A percentile compares a stretch with the other conserved stretches of the same genome.
phyloP scores from a whole-genome alignment of 2,113 vertebrate species.

The Plestiodon gilberti region DNA sequence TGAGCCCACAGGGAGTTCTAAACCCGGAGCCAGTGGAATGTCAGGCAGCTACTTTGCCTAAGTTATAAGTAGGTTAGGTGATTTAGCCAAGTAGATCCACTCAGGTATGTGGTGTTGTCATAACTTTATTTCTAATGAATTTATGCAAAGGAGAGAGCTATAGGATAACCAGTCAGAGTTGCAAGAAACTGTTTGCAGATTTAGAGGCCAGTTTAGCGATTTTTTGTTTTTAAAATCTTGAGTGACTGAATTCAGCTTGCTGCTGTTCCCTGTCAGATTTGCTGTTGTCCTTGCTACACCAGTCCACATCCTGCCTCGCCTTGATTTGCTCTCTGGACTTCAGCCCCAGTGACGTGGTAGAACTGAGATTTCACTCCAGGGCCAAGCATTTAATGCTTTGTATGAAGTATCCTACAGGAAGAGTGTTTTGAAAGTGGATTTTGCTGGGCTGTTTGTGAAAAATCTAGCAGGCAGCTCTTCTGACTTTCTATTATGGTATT shows the following conservation, averaged over 20 bases:
- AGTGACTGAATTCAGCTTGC: background rate
- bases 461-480: background rate
- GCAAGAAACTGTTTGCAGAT: background rate
- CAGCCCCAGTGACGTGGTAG: background rate
- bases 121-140: too few species aligned
- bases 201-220: background rate
- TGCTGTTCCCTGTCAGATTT: background rate
- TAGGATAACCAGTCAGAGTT: background rate
- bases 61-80: too few species aligned
- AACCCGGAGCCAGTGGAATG: background rate
- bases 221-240: background rate
- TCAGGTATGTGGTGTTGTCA: too few species aligned
- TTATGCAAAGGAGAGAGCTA: background rate
- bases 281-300: slow-evolving; percentile 10
- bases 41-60: too few species aligned
- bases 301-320: background rate
- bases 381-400: too few species aligned
- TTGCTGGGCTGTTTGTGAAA: background rate
- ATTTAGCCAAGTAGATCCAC: too few species aligned
- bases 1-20: background rate
- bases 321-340: background rate
- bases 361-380: background rate
- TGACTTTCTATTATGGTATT: background rate
- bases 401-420: too few species aligned
- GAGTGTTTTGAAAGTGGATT: background rate